Base-by-base conservation (phyloP, 1,140 invertebrate genomes). In the Drosophila seguyi region DNA sequence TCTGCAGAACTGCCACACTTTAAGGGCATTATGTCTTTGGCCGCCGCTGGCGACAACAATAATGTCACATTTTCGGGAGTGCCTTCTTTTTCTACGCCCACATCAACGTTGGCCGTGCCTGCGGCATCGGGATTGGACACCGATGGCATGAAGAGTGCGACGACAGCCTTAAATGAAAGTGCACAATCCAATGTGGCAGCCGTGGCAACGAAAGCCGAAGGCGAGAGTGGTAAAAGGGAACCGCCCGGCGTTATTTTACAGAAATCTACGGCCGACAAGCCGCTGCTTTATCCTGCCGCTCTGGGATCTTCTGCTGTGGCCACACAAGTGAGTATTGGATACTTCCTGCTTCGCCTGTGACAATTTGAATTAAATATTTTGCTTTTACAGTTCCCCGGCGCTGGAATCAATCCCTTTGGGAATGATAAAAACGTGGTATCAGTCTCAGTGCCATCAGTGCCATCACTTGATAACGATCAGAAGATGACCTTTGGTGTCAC, bases 1-100 rank as follows among this genome's bases (percentile, higher is more conserved):
- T 67, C 31, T 57, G 81, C 47, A 18, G 92, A 92, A 31, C 87
- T 83, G 76, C 75, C 74, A 45, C 76, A 86, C 59, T 50, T 74
- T 10, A 83, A 91, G 60, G 75, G 82, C 34, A 75, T 66, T 63
- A 60, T 55, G 75, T 61, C 58, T 57, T 18, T 55, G 18, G 67
- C 61, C 25, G 34, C 60, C 25, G 73, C 45, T 27, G 75, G 67
- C 48, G 77, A 78, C 16, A 88, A 56, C 41, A 69, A 79, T 14
- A 88, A 60, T 55, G 71, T 82, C 56, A 27, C 39, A 7, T 58
- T 62, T 34, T 36, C 73, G 11, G 41, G 36, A 25, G 60, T 48
- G 27, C 31, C 65, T 65, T 58, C 50, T 10, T 52, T 52, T 52
- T 52, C 52, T 48, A 47, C 36, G 18, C 36, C 79, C 10, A 31